Evolutionary conservation across 2,888 invertebrate species (phyloP).

Genomic region (Bombylius discolor): DNA sequence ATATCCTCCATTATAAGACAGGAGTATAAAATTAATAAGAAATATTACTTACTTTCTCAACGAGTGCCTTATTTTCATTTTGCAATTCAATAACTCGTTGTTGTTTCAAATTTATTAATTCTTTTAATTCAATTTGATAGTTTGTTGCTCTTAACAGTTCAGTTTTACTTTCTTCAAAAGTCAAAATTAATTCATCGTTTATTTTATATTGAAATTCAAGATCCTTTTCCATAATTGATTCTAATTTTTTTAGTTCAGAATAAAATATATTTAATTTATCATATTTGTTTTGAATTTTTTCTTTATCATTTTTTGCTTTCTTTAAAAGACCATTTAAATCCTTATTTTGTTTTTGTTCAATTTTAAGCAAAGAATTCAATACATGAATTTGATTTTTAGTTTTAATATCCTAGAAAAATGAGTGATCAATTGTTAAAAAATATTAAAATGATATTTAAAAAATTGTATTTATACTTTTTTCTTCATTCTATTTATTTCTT

Average conservation of each 20-base stretch:
- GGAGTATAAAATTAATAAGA: no score
- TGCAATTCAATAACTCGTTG: no score
- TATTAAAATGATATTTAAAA: no score
- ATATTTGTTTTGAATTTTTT: slow-evolving; percentile 19
- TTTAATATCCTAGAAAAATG: slow-evolving; percentile 19
- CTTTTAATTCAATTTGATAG: neutral
- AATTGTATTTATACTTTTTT: no score
- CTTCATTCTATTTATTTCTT: no score
- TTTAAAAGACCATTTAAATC: slow-evolving; percentile 24
- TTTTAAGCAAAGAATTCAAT: slow-evolving; percentile 23
- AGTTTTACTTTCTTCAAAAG: neutral
- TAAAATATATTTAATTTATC: slow-evolving; percentile 20
- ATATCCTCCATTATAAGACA: no score
- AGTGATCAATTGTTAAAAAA: no score
- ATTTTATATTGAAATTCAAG: neutral
- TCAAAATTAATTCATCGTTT: neutral
- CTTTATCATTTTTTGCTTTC: slow-evolving; percentile 17
- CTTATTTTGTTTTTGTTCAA: slow-evolving; percentile 27
- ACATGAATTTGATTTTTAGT: slow-evolving; percentile 25
- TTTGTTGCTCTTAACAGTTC: neutral
- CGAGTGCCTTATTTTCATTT: no score
- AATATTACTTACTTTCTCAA: no score
- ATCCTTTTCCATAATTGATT: slow-evolving; percentile 5
- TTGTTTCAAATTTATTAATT: neutral
- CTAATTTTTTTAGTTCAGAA: slow-evolving; percentile 20